phyloP scores from a whole-genome alignment of 2,888 invertebrate species.

The Rotaria sp. region DNA sequence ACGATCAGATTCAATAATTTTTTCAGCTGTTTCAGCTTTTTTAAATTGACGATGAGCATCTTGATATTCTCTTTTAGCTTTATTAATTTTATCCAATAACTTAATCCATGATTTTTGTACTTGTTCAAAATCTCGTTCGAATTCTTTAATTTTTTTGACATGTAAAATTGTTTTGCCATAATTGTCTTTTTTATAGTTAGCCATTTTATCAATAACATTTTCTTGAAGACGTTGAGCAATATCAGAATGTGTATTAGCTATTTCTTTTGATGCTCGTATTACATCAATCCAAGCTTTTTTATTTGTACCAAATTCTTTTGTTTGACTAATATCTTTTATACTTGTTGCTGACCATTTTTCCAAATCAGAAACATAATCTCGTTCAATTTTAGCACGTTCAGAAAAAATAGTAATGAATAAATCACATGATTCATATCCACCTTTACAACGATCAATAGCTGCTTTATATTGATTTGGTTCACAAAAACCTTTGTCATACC shows the following conservation, averaged over 20 bases:
- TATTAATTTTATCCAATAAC: neutral
- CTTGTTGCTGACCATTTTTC: neutral
- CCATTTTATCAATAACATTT: constrained; percentile 16
- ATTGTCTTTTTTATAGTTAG: neutral
- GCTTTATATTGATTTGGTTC: constrained; percentile 59
- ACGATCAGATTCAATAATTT: constrained; percentile 9
- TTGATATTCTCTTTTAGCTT: neutral
- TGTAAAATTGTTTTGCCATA: constrained; percentile 21
- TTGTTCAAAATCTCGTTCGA: constrained; percentile 18
- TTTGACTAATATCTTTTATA: neutral
- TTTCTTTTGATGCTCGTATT: neutral
- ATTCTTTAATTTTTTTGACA: constrained; percentile 1
- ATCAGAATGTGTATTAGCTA: neutral
- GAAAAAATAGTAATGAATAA: neutral
- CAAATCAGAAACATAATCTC: neutral
- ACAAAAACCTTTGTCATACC: constrained; percentile 97
- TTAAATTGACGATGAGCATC: neutral
- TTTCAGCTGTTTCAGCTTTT: constrained; percentile 11
- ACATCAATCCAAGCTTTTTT: neutral
- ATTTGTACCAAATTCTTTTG: neutral
- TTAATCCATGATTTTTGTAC: neutral
- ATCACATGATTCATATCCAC: constrained; percentile 22
- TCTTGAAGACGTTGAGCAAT: neutral
- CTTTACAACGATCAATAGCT: constrained; percentile 15
- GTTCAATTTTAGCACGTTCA: neutral